These are phyloP conservation scores for Standfussiana lucernea DNA, from an alignment of 2,888 invertebrate genomes.

Conservation along the genomic window DNA sequence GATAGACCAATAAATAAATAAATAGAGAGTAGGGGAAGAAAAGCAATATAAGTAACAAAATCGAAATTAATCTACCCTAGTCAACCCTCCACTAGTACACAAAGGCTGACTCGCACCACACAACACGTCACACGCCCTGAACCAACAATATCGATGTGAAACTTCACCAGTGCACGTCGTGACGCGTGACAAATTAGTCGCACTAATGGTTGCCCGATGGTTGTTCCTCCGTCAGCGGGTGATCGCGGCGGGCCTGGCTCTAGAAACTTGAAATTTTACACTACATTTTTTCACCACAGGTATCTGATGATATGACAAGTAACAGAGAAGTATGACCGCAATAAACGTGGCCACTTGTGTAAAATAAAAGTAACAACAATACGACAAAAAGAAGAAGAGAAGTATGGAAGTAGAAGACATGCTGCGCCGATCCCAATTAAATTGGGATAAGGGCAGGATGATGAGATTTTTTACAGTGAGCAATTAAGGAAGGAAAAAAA, in stretches of 20 bases:
- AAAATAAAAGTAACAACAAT: no score
- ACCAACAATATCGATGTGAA: conserved; percentile 25
- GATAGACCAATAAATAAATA: no score
- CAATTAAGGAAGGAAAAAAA: neutral
- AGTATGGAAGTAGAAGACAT: no score
- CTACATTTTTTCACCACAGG: neutral
- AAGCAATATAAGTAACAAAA: neutral
- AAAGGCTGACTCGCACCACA: neutral
- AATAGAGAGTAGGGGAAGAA: no score
- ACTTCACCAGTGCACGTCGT: conserved; percentile 30
- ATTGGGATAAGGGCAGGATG: no score
- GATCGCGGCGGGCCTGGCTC: neutral
- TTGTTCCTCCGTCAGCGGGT: conserved; percentile 13
- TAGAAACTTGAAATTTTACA: neutral
- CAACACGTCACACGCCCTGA: neutral
- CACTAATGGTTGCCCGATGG: conserved; percentile 17
- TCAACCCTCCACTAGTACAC: neutral
- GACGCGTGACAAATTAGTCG: conserved; percentile 48
- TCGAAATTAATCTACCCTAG: neutral
- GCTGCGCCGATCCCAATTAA: no score
- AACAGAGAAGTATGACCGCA: no score
- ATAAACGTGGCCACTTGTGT: no score
- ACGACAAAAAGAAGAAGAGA: no score
- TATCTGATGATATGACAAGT: no score
- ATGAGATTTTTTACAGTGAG: no score